These are phyloP conservation scores for Picus viridis DNA, from an alignment of 2,797 vertebrate species.

Conservation along the genomic window DNA sequence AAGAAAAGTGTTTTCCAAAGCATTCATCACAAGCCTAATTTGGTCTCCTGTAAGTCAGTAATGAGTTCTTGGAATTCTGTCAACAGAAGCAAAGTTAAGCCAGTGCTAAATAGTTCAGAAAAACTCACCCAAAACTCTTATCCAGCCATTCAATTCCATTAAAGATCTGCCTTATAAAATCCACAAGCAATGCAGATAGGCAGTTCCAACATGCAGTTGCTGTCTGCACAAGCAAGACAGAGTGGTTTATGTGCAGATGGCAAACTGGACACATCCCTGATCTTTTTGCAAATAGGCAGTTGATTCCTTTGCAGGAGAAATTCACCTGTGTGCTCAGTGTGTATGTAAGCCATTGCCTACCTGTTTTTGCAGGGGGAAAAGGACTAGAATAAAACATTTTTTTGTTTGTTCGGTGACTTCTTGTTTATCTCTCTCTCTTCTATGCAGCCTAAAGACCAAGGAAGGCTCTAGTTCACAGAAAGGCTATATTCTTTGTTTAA, in stretches of 20 bases:
- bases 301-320: neutral
- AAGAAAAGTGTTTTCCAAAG: constrained; percentile 7
- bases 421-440: neutral
- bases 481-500: neutral
- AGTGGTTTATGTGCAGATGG: neutral
- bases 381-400: neutral
- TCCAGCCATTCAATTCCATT: neutral
- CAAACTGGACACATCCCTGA: neutral
- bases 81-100: constrained; percentile 42
- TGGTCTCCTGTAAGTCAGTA: constrained; percentile 37
- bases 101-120: constrained; percentile 25
- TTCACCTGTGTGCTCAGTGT: neutral
- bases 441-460: neutral
- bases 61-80: constrained; percentile 45
- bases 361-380: neutral
- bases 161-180: neutral
- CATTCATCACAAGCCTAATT: constrained; percentile 27
- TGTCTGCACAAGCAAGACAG: neutral
- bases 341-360: neutral
- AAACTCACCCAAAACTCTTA: constrained; percentile 5
- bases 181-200: neutral
- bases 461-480: neutral
- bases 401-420: neutral
- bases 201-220: neutral
- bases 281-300: neutral